Evolutionary conservation across 1,140 invertebrate species (phyloP).

Genomic region (Frieseomelitta varia): DNA sequence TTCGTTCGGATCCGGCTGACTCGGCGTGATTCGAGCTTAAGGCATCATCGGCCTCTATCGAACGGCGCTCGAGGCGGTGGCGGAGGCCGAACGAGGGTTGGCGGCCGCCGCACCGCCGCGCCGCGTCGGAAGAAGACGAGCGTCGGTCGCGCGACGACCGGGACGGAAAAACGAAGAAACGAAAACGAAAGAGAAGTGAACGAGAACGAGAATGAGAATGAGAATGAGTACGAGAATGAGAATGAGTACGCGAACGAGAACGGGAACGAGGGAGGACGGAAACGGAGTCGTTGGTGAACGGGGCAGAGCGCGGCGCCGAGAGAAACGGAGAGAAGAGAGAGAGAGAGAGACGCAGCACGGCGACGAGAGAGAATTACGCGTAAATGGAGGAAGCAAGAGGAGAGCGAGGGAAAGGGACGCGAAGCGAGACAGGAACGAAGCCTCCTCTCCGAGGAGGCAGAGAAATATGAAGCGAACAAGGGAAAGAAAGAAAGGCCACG

Average conservation of each 20-base stretch:
- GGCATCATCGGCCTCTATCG: constrained; percentile 68
- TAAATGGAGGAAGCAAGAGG: constrained; percentile 34
- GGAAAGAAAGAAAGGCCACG: constrained; percentile 28
- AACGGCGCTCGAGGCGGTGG: constrained; percentile 38
- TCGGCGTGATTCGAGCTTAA: constrained; percentile 68
- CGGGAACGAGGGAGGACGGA: constrained; percentile 7
- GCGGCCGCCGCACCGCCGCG: constrained; percentile 18
- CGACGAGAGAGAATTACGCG: constrained; percentile 31
- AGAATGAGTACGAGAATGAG: background rate
- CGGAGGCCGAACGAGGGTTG: constrained; percentile 12
- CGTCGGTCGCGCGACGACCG: constrained; percentile 3
- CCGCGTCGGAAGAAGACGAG: no score
- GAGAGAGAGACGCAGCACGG: background rate
- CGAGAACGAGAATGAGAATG: no score
- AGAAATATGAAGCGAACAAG: constrained; percentile 26
- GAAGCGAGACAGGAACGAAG: constrained; percentile 7
- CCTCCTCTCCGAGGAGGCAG: constrained; percentile 13
- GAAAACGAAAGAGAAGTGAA: constrained; percentile 7
- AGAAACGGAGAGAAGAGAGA: background rate
- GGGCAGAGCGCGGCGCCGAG: background rate
- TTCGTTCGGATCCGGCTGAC: constrained; percentile 53
- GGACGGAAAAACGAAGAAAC: constrained; percentile 39
- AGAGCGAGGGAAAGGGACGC: no score
- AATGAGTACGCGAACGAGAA: background rate
- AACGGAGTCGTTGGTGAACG: constrained; percentile 33